These are phyloP conservation scores for Seriola aureovittata DNA, from an alignment of 2,113 vertebrate genomes.

Conservation along the genomic window DNA sequence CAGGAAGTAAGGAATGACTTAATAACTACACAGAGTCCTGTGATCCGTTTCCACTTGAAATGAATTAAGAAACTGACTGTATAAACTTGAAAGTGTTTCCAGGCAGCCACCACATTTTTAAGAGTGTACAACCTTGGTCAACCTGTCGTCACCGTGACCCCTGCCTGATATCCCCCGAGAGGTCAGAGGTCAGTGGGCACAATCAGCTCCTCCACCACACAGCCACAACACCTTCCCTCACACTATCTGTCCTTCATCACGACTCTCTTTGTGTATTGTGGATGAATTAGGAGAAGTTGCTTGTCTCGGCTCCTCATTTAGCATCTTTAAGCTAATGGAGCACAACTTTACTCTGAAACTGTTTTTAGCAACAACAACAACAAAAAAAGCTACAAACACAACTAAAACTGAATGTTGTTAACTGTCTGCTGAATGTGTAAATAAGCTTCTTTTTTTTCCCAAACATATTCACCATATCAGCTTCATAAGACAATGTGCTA, in stretches of 20 bases:
- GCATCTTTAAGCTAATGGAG: no score
- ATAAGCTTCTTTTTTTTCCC: no score
- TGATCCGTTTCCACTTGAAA: neutral
- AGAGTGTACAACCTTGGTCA: neutral
- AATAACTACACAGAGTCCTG: neutral
- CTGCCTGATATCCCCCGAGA: neutral
- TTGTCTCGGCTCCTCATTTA: no score
- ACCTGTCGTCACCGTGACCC: neutral
- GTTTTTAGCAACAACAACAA: no score
- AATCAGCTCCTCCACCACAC: constrained; percentile 19
- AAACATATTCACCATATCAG: no score
- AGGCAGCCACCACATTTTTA: neutral
- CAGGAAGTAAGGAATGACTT: neutral
- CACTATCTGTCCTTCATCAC: constrained; percentile 27
- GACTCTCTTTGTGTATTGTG: neutral
- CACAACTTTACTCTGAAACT: no score
- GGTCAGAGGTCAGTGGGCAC: constrained; percentile 56
- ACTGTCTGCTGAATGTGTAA: no score
- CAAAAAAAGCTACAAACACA: no score
- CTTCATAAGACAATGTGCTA: no score
- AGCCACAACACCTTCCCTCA: neutral
- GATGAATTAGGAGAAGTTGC: neutral
- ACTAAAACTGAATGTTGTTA: neutral
- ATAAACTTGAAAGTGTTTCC: neutral
- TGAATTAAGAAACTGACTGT: neutral